These are phyloP conservation scores for Amblyjoppa proteus DNA, from an alignment of 2,888 invertebrate genomes.

Conservation along the genomic window DNA sequence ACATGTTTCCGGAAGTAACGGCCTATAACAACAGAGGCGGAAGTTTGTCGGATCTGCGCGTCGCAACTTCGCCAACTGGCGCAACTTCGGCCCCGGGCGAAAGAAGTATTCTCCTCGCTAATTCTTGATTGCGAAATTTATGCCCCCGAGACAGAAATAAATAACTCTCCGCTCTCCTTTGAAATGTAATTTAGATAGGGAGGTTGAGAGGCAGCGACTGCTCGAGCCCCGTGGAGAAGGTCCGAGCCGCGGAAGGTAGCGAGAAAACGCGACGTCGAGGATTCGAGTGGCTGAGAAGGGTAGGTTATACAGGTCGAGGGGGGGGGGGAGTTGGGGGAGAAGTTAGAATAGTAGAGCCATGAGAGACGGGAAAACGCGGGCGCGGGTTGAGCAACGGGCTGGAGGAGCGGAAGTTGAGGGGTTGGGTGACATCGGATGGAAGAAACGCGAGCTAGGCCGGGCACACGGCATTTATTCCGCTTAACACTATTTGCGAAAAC, in stretches of 20 bases:
- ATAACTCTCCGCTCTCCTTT: constrained; percentile 74
- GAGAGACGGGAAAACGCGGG: constrained; percentile 13
- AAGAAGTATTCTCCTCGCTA: constrained; percentile 51
- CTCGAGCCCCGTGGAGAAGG: constrained; percentile 6
- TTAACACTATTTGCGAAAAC: constrained; percentile 79
- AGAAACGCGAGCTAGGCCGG: constrained; percentile 36
- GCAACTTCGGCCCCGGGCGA: not conserved
- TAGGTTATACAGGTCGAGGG: constrained; percentile 56
- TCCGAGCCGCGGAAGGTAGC: constrained; percentile 33
- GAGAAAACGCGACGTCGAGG: constrained; percentile 54
- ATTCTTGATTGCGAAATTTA: constrained; percentile 79
- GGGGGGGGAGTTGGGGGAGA: constrained; percentile 10
- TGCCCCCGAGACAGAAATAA: constrained; percentile 78
- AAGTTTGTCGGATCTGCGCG: too few species aligned
- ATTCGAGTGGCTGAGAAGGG: constrained; percentile 41
- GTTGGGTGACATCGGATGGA: constrained; percentile 24
- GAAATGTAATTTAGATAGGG: constrained; percentile 80
- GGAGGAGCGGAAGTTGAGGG: constrained; percentile 27
- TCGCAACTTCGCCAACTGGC: not conserved
- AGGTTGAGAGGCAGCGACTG: constrained; percentile 28
- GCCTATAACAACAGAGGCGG: not conserved
- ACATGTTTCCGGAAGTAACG: constrained; percentile 27
- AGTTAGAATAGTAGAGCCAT: not conserved
- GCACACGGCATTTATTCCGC: constrained; percentile 75
- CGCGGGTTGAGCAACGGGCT: constrained; percentile 43